Evolutionary conservation across 1,140 invertebrate species (phyloP), one percentile per base, ranked within the genome.

Genomic region (Musca vetustissima): DNA sequence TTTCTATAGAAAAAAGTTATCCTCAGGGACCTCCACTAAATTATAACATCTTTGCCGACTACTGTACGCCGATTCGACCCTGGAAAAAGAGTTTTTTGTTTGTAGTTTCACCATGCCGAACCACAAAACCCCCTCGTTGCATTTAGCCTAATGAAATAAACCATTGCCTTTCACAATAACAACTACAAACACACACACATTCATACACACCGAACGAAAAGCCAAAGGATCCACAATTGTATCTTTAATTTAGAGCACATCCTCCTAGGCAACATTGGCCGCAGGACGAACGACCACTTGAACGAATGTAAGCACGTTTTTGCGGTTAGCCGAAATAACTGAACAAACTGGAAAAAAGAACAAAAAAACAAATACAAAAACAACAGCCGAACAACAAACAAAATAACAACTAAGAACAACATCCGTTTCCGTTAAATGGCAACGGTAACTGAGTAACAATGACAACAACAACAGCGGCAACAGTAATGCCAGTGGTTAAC

Each of bases 401-500:
- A 43, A 43, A 43, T 43, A 43, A 43, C 36, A 43, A 43, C 36
- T 43, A 43, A 43, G 36, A 43, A 43, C 36, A 43, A 61, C 57
- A 43, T 61, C 57, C 57, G 57, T 19, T 61, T 61, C 57, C 57
- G 57, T 43, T 61, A 61, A 61, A 43, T 43, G 36, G 36, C 57
- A 36, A 36, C 28, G 36, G 28, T 32, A 61, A 61, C 28, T 11
- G 36, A n/a, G 6, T 28, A 28, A 28, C 36, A 43, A 43, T 43
- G 11, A 43, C 36, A 43, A 43, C 36, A 43, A 43, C 36, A 43
- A 9, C 4, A 43, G 13, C 6, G 8, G 8, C 28, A n/a, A 28
- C 28, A 28, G 13, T 43, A 43, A 43, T 11, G 11, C 36, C 36
- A 43, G 13, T 43, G 36, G 36, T 43, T 43, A 43, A 43, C 7